Base-by-base conservation (phyloP, 2,888 invertebrate species). In the Venustoraphidia nigricollis region DNA sequence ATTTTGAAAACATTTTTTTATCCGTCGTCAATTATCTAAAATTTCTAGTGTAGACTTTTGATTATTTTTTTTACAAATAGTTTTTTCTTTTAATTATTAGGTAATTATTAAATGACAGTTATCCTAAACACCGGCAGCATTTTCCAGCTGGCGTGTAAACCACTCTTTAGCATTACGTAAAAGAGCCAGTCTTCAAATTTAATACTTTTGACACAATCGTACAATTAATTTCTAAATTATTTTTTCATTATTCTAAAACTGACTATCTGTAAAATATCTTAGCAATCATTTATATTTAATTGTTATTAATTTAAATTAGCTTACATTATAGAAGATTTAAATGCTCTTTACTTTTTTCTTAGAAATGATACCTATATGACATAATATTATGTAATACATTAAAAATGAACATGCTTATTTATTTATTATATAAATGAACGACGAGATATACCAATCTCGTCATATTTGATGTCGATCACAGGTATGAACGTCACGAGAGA, bases 171-270 rank as follows among this genome's bases (percentile, higher is more conserved):
- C 45, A 63, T 59, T 61, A 61, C 61, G 62, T 63, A 63, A 64
- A 64, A 63, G 65, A 45, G 65, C 66, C 66, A 66, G 66, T 66
- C 66, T 66, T 66, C 60, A 64, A 62, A 66, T 34, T 51, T 66
- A 66, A 66, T 66, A 66, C 66, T 66, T 58, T 66, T 66, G 65
- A 66, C 66, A 66, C 66, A 65, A 62, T 64, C 63, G 65, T 65
- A 65, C 65, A 62, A 56, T 61, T 59, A 61, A 58, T 56, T 53
- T 59, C 6, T 6, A 27, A 27, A 6, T 27, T 6, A 6, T 27
- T 27, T 27, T 27, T 27, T 27, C 4, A 17, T 27, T 27, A 27
- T 27, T 27, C 27, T 27, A 27, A 27, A 27, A 27, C 27, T 60
- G 60, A 60, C 61, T 59, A 60, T 53, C 50, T 45, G 41, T 50